Base-by-base conservation (phyloP, 1,140 invertebrate species). In the Hyles vespertilio region DNA sequence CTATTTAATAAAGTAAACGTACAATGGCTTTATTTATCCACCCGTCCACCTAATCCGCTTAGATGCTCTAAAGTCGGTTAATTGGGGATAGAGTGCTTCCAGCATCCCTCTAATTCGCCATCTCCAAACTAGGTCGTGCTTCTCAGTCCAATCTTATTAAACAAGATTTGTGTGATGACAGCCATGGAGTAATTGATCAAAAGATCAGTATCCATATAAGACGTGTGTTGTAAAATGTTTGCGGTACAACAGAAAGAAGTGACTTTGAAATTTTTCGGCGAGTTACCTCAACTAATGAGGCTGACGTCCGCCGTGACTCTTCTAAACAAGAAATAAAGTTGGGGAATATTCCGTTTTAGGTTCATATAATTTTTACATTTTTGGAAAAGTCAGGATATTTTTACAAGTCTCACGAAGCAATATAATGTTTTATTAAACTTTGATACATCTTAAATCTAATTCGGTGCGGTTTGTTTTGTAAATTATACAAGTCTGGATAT, bases 281-380 rank as follows among this genome's bases (percentile, higher is more conserved):
- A 78, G 73, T 76, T 81, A 83, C 81, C 73, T 80, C 69, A 77
- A 75, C 79, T 84, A 84, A 87, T 84, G 80, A 82, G 76, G 72
- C 81, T 80, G 72, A 87, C 72, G 77, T 82, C 80, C 75, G 70
- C 74, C 71, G 74, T 78, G 69, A 76, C 78, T 77, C 58, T 63
- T 70, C 71, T 70, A 79, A 85, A 74, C 58, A 66, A 60, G 73
- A 73, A 80, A 40, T 8, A 40, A 40, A 40, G 36, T 40, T 67
- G 77, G 54, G 22, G 36, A 40, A 40, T 40, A 40, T 2, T 40
- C 8, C 8, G 8, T 40, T 40, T 40, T 40, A 40, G 36, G 36
- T 1, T 40, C 36, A 40, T 40, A 2, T 40, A 40, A 40, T 40
- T 1, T 22, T 22, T 22, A 22, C 2, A 22, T 22, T 22, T 22